phyloP scores from a whole-genome alignment of 2,797 vertebrate species.

The Acipenser transmontanus region DNA sequence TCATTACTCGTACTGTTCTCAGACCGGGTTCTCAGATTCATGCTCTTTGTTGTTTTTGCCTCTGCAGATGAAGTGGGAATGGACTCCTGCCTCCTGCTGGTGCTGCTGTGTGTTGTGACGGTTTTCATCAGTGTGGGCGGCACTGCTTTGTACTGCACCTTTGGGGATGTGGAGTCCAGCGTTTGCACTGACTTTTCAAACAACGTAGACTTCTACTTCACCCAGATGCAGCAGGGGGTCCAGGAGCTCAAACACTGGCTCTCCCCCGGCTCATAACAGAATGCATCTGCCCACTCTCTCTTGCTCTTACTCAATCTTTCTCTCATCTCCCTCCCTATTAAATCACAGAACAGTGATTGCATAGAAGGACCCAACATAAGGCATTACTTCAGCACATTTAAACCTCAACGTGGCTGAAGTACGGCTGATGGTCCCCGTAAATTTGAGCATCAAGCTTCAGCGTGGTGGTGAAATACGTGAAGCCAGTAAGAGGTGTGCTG shows the following conservation, averaged over 20 bases:
- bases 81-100: slow-evolving; percentile 82
- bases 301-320: slow-evolving; percentile 29
- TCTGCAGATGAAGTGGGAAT: slow-evolving; percentile 78
- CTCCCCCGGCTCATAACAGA: slow-evolving; percentile 57
- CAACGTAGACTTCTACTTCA: slow-evolving; percentile 83
- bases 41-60: neutral
- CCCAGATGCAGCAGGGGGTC: slow-evolving; percentile 60
- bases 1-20: too few relatives aligned
- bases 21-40: too few relatives aligned
- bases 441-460: too few relatives aligned
- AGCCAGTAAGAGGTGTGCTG: neutral
- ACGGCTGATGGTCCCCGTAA: too few relatives aligned
- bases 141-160: slow-evolving; percentile 85
- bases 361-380: slow-evolving; percentile 36
- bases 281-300: slow-evolving; percentile 37
- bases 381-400: neutral
- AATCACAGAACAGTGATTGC: slow-evolving; percentile 34
- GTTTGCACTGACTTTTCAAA: slow-evolving; percentile 84
- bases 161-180: slow-evolving; percentile 77
- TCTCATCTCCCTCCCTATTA: slow-evolving; percentile 32
- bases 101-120: slow-evolving; percentile 82
- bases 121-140: slow-evolving; percentile 88
- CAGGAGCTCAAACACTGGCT: slow-evolving; percentile 74
- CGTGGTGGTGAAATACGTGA: neutral
- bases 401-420: neutral